phyloP scores from a whole-genome alignment of 2,113 vertebrate genomes.

The Hucho hucho region DNA sequence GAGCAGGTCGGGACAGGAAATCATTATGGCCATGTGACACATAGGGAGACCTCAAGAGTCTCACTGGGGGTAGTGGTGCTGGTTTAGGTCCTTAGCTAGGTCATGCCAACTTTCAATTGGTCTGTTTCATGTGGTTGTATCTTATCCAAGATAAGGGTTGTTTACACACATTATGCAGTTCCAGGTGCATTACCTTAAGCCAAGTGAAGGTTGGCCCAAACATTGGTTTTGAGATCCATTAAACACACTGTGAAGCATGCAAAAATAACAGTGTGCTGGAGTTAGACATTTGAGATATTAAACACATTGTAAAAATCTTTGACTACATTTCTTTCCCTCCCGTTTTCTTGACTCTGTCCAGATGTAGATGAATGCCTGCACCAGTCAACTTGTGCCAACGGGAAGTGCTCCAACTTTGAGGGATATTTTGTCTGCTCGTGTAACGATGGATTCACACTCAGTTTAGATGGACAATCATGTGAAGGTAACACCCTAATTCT shows the following conservation, averaged over 20 bases:
- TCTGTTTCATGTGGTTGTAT: slow-evolving; percentile 46
- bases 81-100: neutral
- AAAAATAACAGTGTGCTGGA: too few species aligned
- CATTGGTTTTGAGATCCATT: too few species aligned
- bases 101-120: neutral
- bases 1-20: slow-evolving; percentile 34
- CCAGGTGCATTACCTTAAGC: too few species aligned
- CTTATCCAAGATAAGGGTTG: neutral
- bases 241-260: neutral
- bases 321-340: neutral
- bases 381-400: slow-evolving; percentile 64
- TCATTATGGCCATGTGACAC: slow-evolving; percentile 34
- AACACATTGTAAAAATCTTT: neutral
- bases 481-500: slow-evolving; percentile 48
- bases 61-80: neutral
- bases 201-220: too few species aligned
- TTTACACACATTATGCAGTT: too few species aligned
- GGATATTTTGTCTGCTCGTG: slow-evolving; percentile 75
- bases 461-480: slow-evolving; percentile 68
- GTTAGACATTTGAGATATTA: too few species aligned
- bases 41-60: neutral
- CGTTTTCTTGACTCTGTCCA: slow-evolving; percentile 43
- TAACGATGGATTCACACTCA: slow-evolving; percentile 64
- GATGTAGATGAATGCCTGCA: slow-evolving; percentile 78
- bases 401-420: slow-evolving; percentile 74